Evolutionary conservation across 1,140 invertebrate species (phyloP), one percentile per base, ranked within the genome.

Genomic region (Muscidifurax raptorellus): DNA sequence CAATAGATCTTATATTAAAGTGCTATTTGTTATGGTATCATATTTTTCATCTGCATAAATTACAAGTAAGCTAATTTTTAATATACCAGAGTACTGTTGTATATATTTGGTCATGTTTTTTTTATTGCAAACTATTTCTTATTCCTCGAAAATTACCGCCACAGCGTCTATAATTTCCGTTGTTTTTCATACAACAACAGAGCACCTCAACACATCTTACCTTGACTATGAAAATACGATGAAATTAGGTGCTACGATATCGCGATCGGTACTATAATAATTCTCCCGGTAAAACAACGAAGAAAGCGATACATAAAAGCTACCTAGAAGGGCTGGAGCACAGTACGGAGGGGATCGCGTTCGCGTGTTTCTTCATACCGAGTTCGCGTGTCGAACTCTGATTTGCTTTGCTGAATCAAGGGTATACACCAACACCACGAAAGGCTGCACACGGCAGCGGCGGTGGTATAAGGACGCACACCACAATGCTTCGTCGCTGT

Each of bases 391-490:
- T 93, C 91, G 91, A 93, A 92, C 89, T 92, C 90, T 92, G 92
- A 92, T 93, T 93, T 92, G 91, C 91, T 92, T 93, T 91, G 91
- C 90, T 90, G 91, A 92, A 92, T 92, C 91, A 92, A 93, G 90
- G 91, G 89, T 93, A 91, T 87, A 90, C 36, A 40, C 36, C 86
- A 52, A 75, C 64, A 59, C 80, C 80, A 80, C n/a, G 82, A 78
- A 77, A 78, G 52, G n/a, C 76, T 47, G 72, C 47, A 76, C 44
- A 36, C n/a, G 44, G 25, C 59, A 52, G 32, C 79, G 64, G 64
- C 47, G 79, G 30, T 81, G 44, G 86, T 77, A 85, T 75, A 80
- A 28, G 64, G 85, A 87, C 83, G 86, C 87, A 77, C 82, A 81
- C 64, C 30, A 52, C 52, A 59, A 18, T 6, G 52, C 52, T 59